Percentiles rank a stretch among this genome's conserved stretches.
These are phyloP conservation scores for Icerya purchasi DNA, from an alignment of 2,888 invertebrate genomes.

Conservation along the genomic window DNA sequence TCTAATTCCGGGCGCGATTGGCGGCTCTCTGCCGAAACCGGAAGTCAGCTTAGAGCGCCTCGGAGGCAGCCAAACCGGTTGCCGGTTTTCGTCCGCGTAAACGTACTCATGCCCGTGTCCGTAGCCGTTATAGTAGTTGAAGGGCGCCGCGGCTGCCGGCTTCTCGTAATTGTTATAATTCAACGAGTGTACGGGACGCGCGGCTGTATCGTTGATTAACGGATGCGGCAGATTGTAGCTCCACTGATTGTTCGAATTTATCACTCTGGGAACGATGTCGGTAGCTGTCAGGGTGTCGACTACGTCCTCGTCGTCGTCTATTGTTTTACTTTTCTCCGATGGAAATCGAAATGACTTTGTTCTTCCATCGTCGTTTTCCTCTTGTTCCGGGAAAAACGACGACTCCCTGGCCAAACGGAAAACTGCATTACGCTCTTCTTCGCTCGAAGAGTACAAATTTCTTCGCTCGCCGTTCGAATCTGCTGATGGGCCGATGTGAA, in stretches of 20 bases:
- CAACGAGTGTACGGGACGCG: too few species aligned
- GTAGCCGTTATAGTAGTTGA: background rate
- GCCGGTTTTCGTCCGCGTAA: background rate
- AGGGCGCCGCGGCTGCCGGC: too few species aligned
- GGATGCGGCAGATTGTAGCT: conserved; percentile 9
- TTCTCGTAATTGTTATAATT: background rate
- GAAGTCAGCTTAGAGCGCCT: background rate
- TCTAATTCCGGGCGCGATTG: background rate
- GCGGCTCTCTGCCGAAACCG: background rate
- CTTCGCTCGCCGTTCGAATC: background rate
- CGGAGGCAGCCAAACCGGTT: background rate
- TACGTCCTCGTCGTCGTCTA: too few species aligned
- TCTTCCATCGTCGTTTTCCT: background rate
- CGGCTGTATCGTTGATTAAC: conserved; percentile 6
- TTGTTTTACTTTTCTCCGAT: background rate
- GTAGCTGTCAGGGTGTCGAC: background rate
- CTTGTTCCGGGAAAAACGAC: background rate
- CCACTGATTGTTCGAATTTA: conserved; percentile 4
- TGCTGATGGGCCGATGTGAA: background rate
- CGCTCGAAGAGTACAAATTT: background rate
- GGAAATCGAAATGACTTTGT: background rate
- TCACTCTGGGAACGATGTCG: background rate
- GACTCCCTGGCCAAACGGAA: background rate
- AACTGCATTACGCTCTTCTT: too few species aligned
- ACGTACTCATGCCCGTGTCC: background rate